phyloP scores from a whole-genome alignment of 1,140 invertebrate genomes.

The Diorhabda elongata region DNA sequence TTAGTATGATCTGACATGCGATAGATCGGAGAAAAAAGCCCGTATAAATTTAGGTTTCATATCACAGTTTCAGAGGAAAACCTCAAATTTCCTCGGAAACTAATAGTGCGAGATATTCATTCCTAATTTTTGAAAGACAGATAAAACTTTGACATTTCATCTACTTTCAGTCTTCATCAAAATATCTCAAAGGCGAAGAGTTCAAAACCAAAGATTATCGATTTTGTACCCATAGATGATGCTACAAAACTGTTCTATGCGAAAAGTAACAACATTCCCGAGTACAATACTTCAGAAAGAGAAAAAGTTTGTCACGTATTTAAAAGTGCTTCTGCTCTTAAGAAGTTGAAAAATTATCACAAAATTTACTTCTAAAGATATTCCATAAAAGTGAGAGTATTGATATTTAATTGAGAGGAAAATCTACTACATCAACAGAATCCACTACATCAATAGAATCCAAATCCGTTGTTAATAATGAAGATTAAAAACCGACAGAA shows the following conservation, averaged over 20 bases:
- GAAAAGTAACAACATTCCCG: constrained; percentile 1
- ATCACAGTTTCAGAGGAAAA: no score
- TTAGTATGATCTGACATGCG: no score
- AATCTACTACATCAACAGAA: background rate
- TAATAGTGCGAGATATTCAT: no score
- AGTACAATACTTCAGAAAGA: constrained; percentile 26
- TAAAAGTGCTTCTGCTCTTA: constrained; percentile 13
- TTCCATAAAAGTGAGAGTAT: background rate
- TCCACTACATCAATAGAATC: background rate
- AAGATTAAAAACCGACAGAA: background rate
- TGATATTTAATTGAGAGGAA: background rate
- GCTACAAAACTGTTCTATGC: constrained; percentile 22
- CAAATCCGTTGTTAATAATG: background rate
- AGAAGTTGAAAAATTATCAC: background rate
- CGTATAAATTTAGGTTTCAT: no score
- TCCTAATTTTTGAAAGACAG: no score
- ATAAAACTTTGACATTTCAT: no score
- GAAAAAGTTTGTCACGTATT: constrained; percentile 29
- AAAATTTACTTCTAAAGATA: background rate
- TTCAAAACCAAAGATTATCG: constrained; percentile 25
- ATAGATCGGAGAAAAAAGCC: no score
- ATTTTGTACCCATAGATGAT: constrained; percentile 30
- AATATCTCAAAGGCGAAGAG: background rate
- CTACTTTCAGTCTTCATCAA: no score
- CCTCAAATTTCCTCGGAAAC: no score